Base-by-base conservation (phyloP, 2,113 vertebrate species). In the Terrapene triunguis region DNA sequence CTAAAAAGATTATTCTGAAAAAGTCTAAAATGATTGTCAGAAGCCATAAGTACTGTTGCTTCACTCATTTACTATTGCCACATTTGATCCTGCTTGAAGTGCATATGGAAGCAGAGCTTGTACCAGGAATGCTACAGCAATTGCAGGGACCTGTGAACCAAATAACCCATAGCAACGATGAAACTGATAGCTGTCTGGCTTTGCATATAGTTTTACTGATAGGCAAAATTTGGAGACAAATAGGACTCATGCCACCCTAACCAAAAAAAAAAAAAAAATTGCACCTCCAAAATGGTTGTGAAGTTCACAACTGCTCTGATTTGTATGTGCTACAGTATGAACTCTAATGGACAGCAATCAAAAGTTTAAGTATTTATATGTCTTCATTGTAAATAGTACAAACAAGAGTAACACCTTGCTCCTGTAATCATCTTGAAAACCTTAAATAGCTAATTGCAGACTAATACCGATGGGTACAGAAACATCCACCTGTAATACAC, bases 171-270 rank as follows among this genome's bases (percentile, higher is more conserved):
- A 92, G 82, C 55, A 89, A 84, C 88, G 93, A 95, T 69, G 6
- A 93, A 96, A 62, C 13, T 38, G 12, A 22, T 93, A 86, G 69
- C 44, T 42, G 72, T 11, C 57, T 76, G 24, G n/a, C 3, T 47
- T 92, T n/a, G 10, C 4, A 53, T 57, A 53, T 84, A 62, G 76
- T 92, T 95, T 94, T 96, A 84, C 48, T 86, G 93, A 50, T 69
- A 91, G 89, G 55, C 44, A 85, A 87, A 93, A 92, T 35, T 82
- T 12, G 11, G 48, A 5, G 47, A 69, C 35, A n/a, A 69, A 69
- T 69, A 69, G 35, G 16, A 69, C 8, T 21, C 62, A n/a, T 4
- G 8, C 32, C 62, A 69, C 8, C 35, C 9, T 38, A 19, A n/a
- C 65, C 59, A 19, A 24, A 35, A 84, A 10, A 22, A 0, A 0